phyloP scores from a whole-genome alignment of 2,113 vertebrate genomes.

The Trinectes maculatus region DNA sequence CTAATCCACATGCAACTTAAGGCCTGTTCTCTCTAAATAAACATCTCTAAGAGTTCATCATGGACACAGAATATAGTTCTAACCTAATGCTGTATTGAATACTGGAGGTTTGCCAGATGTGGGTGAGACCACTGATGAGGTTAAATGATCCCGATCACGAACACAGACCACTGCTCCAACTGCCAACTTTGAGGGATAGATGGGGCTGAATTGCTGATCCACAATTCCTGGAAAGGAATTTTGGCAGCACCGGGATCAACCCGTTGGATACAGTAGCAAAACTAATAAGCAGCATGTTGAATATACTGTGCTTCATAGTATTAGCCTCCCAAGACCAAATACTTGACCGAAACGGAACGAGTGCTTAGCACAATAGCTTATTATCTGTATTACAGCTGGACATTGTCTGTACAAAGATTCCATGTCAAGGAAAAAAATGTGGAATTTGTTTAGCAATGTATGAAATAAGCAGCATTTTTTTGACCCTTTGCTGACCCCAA shows the following conservation, averaged over 20 bases:
- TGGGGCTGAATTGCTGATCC: slow-evolving; percentile 29
- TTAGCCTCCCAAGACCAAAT: too few species aligned
- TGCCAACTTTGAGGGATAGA: slow-evolving; percentile 25
- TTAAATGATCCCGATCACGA: slow-evolving; percentile 67
- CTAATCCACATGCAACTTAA: slow-evolving; percentile 12
- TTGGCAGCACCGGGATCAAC: background rate
- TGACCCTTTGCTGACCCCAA: slow-evolving; percentile 24
- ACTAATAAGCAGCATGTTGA: background rate
- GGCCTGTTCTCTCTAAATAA: slow-evolving; percentile 48
- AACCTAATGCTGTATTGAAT: slow-evolving; percentile 30
- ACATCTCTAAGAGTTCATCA: slow-evolving; percentile 33
- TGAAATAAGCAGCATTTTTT: background rate
- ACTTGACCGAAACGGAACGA: too few species aligned
- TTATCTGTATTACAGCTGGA: background rate
- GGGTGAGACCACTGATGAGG: slow-evolving; percentile 58
- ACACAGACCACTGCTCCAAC: slow-evolving; percentile 33
- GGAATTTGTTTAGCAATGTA: background rate
- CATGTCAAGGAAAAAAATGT: background rate
- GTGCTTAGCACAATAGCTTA: background rate
- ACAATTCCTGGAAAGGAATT: slow-evolving; percentile 20
- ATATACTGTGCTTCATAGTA: background rate
- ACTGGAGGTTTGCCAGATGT: slow-evolving; percentile 44
- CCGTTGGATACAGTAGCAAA: slow-evolving; percentile 37
- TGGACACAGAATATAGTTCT: slow-evolving; percentile 27
- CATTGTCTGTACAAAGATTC: background rate